Evolutionary conservation across 2,888 invertebrate genomes (phyloP).

Genomic region (Bedellia somnulentella): DNA sequence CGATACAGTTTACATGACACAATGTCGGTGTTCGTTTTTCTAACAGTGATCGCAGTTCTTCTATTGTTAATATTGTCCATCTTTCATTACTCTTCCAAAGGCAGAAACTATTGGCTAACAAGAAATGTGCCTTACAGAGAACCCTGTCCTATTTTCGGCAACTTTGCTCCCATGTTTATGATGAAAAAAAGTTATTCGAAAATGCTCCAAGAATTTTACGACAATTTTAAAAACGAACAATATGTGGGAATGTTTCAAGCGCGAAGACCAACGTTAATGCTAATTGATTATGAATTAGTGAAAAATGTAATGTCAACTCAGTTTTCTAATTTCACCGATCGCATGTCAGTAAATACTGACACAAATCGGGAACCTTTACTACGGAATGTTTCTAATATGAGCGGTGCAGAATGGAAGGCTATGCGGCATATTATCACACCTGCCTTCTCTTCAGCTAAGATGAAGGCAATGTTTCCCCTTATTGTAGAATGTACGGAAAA

Average conservation of each 20-base stretch:
- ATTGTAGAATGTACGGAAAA: slow-evolving; percentile 37
- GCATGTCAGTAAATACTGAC: slow-evolving; percentile 39
- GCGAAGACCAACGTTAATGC: slow-evolving; percentile 39
- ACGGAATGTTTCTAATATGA: slow-evolving; percentile 47
- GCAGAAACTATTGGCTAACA: slow-evolving; percentile 41
- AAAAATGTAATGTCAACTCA: slow-evolving; percentile 37
- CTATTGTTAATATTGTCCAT: slow-evolving; percentile 27
- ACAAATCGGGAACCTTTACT: slow-evolving; percentile 44
- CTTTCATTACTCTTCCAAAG: slow-evolving; percentile 36
- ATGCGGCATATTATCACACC: slow-evolving; percentile 49
- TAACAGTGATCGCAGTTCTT: no score
- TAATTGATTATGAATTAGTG: slow-evolving; percentile 37
- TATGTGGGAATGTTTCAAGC: slow-evolving; percentile 50
- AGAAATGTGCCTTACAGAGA: slow-evolving; percentile 45
- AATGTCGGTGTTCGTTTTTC: no score
- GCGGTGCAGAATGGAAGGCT: slow-evolving; percentile 46
- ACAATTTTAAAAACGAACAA: slow-evolving; percentile 28
- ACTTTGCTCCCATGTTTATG: slow-evolving; percentile 42
- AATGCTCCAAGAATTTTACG: slow-evolving; percentile 38
- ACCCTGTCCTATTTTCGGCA: slow-evolving; percentile 52
- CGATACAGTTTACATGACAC: no score
- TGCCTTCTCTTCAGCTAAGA: slow-evolving; percentile 50
- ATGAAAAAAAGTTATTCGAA: slow-evolving; percentile 40
- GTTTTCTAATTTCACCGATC: slow-evolving; percentile 38
- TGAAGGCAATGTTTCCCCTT: slow-evolving; percentile 53